Base-by-base conservation (phyloP, 2,797 vertebrate species). In the Arctocebus calabarensis region DNA sequence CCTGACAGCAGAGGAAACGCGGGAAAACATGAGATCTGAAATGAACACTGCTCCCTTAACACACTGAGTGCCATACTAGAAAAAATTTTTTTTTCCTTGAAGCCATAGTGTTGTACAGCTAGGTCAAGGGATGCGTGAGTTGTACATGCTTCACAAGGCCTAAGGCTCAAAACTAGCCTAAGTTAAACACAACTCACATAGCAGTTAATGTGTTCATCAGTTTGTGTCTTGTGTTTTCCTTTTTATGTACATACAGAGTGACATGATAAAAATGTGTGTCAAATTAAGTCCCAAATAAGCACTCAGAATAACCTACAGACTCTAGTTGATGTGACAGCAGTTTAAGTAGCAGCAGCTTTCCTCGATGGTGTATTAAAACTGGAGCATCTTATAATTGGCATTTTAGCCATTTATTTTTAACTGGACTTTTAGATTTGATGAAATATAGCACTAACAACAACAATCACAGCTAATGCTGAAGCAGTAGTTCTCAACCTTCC, bases 231-330 rank as follows among this genome's bases (percentile, higher is more conserved):
- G 0, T 34, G 55, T 27, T 73, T 83, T 91, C 81, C 34, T 91
- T 91, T 73, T 68, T 25, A 73, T 11, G 37, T 19, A 34, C 7
- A 27, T 34, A 89, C 62, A 73, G 55, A 5, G 52, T 66, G 78
- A 84, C 11, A 27, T 29, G 55, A 59, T 40, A 83, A 74, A 77
- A 81, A 86, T 29, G n/a, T n/a, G 61, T 3, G 11, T 32, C 71
- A 83, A 48, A 92, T 7, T 64, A 84, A 93, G 92, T 62, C 57
- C 64, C 71, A 84, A 74, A 78, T 17, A 71, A 71, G 86, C 66
- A 57, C 23, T 88, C 7, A 73, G 82, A 77, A 66, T 40, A 75
- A 59, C 12, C 23, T 68, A 55, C 7, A 90, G 20, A 85, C 52
- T 79, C 94, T 86, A 88, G 75, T 75, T 40, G 48, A 66, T 23